These are phyloP conservation scores for Danaus plexippus DNA, from an alignment of 1,140 invertebrate genomes.

Conservation along the genomic window DNA sequence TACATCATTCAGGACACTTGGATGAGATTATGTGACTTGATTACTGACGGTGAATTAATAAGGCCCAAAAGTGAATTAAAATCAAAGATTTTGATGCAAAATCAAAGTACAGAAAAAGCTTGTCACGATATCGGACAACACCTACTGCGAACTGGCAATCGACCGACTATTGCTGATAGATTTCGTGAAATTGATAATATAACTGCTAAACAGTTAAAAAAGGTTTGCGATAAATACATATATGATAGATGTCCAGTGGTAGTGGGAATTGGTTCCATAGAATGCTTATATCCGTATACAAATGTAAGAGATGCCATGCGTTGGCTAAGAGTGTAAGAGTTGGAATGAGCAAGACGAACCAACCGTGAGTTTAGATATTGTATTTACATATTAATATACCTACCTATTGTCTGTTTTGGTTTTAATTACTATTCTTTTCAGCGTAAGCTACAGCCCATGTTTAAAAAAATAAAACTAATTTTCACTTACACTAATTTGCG, in stretches of 20 bases:
- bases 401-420: no score
- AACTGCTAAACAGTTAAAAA: constrained; percentile 72
- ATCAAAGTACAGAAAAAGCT: constrained; percentile 81
- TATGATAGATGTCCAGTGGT: constrained; percentile 82
- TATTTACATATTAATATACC: no score
- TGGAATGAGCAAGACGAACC: background rate
- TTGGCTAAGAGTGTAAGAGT: constrained; percentile 65
- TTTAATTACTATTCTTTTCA: no score
- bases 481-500: no score
- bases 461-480: no score
- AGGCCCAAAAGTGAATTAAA: constrained; percentile 54
- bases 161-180: constrained; percentile 79
- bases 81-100: constrained; percentile 74
- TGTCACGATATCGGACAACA: constrained; percentile 88
- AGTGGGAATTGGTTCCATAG: constrained; percentile 78
- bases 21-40: constrained; percentile 49
- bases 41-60: constrained; percentile 51
- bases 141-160: constrained; percentile 80
- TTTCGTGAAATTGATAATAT: constrained; percentile 79
- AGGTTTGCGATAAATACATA: constrained; percentile 77
- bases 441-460: no score
- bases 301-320: constrained; percentile 77
- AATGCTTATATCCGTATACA: constrained; percentile 78
- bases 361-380: no score
- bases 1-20: constrained; percentile 44